These are phyloP conservation scores for Montifringilla adamsi DNA, from an alignment of 2,113 vertebrate genomes.

Conservation along the genomic window DNA sequence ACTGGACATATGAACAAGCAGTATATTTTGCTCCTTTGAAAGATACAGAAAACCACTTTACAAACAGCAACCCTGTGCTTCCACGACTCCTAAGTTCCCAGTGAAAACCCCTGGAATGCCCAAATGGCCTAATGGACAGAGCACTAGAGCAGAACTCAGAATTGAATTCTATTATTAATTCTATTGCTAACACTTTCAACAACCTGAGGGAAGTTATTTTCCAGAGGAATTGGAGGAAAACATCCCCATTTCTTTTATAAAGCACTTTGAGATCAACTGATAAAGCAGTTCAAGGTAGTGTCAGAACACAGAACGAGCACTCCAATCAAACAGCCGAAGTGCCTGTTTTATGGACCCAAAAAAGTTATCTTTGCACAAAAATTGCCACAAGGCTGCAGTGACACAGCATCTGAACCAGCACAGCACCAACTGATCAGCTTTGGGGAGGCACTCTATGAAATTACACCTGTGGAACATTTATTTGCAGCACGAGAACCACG, in stretches of 20 bases:
- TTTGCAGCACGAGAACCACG: not conserved
- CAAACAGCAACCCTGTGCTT: not conserved
- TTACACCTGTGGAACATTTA: not conserved
- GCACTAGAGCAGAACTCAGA: not conserved
- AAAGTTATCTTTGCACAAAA: not conserved
- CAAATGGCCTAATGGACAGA: not conserved
- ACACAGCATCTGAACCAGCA: not conserved
- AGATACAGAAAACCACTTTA: not conserved
- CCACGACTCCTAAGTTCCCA: not conserved
- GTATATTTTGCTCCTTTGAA: not conserved
- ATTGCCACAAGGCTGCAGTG: not conserved
- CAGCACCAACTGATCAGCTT: accelerated
- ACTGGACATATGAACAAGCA: not conserved
- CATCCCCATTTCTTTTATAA: slow-evolving; percentile 48
- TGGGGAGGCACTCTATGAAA: not conserved
- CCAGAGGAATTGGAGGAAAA: not conserved
- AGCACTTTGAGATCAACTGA: slow-evolving; percentile 60
- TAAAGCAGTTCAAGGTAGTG: not conserved
- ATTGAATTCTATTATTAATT: not conserved
- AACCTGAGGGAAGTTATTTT: not conserved
- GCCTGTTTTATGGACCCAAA: accelerated
- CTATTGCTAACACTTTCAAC: not conserved
- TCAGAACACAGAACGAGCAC: not conserved
- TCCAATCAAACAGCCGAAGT: not conserved
- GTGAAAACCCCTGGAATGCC: not conserved